Conservation (phyloP, 1,140 invertebrate species). For the Anastrepha ludens region DNA sequence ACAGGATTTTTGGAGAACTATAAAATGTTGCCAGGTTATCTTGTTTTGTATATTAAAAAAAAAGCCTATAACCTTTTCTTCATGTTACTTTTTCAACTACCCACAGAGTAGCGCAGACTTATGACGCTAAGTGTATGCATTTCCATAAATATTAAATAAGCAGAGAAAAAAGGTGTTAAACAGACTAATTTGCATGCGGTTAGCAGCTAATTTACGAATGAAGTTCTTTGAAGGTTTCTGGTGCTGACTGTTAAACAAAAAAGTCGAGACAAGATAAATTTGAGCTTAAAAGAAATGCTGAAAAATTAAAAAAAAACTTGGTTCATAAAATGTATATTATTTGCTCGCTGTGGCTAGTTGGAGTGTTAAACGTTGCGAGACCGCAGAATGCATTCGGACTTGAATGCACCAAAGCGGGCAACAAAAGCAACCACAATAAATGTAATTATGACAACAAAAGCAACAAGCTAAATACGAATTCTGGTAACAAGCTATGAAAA, state of each 20-base stretch:
- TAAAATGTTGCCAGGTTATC: too few species aligned
- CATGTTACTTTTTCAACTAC: too few species aligned
- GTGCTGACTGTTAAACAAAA: not conserved
- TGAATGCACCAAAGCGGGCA: not conserved
- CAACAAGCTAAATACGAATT: not conserved
- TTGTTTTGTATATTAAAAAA: too few species aligned
- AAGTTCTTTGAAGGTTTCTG: not conserved
- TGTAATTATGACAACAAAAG: not conserved
- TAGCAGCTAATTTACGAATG: conserved; percentile 21
- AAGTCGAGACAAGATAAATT: not conserved
- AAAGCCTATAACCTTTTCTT: too few species aligned
- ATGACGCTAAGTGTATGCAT: not conserved
- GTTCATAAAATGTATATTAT: not conserved
- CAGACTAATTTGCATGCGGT: conserved; percentile 49
- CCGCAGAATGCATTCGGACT: conserved; percentile 9
- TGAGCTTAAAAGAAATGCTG: not conserved
- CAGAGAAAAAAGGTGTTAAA: conserved; percentile 39
- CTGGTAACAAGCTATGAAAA: not conserved
- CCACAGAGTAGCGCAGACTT: too few species aligned
- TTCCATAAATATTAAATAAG: not conserved
- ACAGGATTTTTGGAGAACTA: too few species aligned
- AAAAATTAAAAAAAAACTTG: not conserved
- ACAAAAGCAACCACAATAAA: conserved; percentile 11
- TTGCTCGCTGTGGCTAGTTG: not conserved
- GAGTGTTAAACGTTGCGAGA: conserved; percentile 7